These are phyloP conservation scores for Rousettus leschenaultii DNA, from an alignment of 2,113 vertebrate species.

Conservation along the genomic window DNA sequence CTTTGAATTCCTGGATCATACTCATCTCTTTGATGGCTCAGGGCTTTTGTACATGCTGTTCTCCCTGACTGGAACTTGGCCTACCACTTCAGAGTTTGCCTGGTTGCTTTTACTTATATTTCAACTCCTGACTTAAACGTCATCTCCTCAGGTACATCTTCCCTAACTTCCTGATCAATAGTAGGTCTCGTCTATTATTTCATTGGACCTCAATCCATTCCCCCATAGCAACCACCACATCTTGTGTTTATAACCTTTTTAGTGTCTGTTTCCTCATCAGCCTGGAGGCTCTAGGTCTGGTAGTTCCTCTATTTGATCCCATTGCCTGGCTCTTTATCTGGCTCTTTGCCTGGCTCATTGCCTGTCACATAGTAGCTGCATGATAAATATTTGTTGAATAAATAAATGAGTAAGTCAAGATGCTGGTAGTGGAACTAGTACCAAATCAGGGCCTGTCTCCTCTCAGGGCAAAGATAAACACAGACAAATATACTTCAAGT, in stretches of 20 bases:
- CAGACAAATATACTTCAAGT: neutral
- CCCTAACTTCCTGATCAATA: neutral
- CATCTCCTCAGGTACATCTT: neutral
- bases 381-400: slow-evolving; percentile 53
- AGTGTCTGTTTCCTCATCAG: neutral
- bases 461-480: neutral
- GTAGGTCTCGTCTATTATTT: neutral
- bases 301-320: neutral
- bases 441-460: neutral
- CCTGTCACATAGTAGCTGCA: neutral
- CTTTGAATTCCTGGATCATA: neutral
- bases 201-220: neutral
- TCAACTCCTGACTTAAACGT: neutral
- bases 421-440: slow-evolving; percentile 25
- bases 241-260: neutral
- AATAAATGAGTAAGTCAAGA: slow-evolving; percentile 29
- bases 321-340: neutral
- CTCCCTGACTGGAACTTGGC: neutral
- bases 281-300: neutral
- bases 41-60: neutral
- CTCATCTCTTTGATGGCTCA: neutral
- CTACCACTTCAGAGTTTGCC: neutral
- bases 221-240: neutral
- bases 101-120: neutral
- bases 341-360: neutral